Conservation (phyloP, 1,140 invertebrate genomes). For the Lerema accius region DNA sequence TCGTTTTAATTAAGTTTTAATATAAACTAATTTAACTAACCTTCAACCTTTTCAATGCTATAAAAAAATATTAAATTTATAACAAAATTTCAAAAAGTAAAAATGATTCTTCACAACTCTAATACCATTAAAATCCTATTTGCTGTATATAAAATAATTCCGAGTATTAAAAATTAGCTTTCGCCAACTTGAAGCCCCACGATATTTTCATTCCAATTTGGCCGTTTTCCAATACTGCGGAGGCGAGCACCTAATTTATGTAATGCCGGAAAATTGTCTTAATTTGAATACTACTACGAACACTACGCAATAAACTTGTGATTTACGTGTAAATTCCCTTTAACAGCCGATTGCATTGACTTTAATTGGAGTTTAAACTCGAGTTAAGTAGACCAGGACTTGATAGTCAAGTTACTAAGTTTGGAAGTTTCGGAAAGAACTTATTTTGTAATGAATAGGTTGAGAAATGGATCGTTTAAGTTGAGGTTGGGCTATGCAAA, state of each 20-base stretch:
- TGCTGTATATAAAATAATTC: neutral
- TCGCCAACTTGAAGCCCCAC: constrained; percentile 12
- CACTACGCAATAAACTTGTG: constrained; percentile 36
- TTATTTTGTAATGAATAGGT: no score
- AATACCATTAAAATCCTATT: neutral
- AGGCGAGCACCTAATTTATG: constrained; percentile 35
- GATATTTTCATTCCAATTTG: constrained; percentile 33
- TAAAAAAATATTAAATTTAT: no score
- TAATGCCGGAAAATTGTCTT: constrained; percentile 37
- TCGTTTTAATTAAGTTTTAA: no score
- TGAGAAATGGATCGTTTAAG: no score
- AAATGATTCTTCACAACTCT: neutral
- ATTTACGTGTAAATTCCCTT: constrained; percentile 23
- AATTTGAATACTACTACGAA: constrained; percentile 35
- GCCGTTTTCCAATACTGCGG: constrained; percentile 33
- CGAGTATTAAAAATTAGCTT: constrained; percentile 21
- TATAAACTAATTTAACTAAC: no score
- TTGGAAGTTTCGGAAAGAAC: no score
- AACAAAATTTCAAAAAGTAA: no score
- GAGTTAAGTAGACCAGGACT: no score
- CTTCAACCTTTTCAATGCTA: no score
- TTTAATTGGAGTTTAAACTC: constrained; percentile 27
- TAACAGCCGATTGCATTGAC: constrained; percentile 28
- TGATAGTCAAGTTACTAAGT: no score
- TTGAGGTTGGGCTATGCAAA: no score